These are phyloP conservation scores for Thamnophis elegans DNA, from an alignment of 2,797 vertebrate species.

Conservation along the genomic window DNA sequence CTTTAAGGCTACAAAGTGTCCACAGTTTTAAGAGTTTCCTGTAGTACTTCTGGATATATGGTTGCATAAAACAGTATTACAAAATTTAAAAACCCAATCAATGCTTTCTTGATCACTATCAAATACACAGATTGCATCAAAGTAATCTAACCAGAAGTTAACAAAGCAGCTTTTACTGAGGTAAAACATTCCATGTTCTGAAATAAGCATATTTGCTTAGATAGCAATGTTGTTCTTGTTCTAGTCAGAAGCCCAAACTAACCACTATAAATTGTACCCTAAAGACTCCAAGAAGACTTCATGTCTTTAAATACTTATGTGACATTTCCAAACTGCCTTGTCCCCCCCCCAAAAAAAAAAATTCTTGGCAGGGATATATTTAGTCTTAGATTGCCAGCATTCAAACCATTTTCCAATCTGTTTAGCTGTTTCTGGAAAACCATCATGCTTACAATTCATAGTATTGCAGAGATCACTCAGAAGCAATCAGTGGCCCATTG, in stretches of 20 bases:
- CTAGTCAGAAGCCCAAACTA: not conserved
- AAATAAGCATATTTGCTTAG: not conserved
- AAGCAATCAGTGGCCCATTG: not conserved
- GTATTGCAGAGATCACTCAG: not conserved
- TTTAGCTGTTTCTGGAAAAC: not conserved
- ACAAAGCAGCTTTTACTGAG: not conserved
- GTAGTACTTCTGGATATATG: not conserved
- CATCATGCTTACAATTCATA: not conserved
- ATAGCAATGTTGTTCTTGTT: not conserved
- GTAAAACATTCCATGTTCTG: not conserved
- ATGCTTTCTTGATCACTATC: not conserved
- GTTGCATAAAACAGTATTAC: not conserved
- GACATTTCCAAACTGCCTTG: not conserved
- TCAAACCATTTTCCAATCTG: not conserved
- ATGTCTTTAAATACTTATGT: not conserved
- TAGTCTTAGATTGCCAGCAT: not conserved
- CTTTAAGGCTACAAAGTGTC: not conserved
- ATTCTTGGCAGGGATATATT: not conserved
- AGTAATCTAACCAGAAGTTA: not conserved
- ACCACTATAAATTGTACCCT: not conserved
- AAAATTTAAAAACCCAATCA: not conserved
- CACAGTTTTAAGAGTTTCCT: not conserved
- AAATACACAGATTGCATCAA: not conserved
- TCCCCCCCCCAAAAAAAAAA: not conserved
- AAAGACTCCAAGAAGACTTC: not conserved